These are phyloP conservation scores for Hypercompe scribonia DNA, from an alignment of 2,888 invertebrate species.

Conservation along the genomic window DNA sequence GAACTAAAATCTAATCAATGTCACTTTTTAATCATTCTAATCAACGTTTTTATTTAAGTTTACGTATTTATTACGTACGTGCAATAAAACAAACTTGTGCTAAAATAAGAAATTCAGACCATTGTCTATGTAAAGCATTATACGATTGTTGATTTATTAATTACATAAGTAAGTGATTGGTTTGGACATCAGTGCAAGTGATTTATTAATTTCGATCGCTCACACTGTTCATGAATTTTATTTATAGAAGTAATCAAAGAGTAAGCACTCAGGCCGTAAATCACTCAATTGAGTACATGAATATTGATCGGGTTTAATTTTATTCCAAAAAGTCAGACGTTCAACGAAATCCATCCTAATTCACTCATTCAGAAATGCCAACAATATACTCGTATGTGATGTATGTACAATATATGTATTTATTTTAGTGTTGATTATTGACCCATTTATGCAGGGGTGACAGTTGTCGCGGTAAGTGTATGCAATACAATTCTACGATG, in stretches of 20 bases:
- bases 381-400: no score
- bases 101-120: no score
- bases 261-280: slow-evolving; percentile 13
- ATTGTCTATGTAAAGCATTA: no score
- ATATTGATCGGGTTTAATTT: slow-evolving; percentile 11
- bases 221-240: slow-evolving; percentile 11
- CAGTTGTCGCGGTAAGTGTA: no score
- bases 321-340: slow-evolving; percentile 7
- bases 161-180: not conserved
- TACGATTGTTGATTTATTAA: not conserved
- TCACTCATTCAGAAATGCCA: not conserved
- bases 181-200: not conserved
- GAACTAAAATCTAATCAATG: no score
- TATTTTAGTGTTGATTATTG: no score
- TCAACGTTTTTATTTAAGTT: not conserved
- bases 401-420: no score
- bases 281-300: slow-evolving; percentile 8
- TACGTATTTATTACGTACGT: not conserved
- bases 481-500: no score
- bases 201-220: not conserved
- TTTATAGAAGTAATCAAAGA: slow-evolving; percentile 21
- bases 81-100: not conserved
- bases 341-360: not conserved
- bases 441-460: no score
- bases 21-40: no score